Evolutionary conservation across 2,113 vertebrate species (phyloP), one percentile per base, ranked within the genome.

Genomic region (Mohoua ochrocephala): DNA sequence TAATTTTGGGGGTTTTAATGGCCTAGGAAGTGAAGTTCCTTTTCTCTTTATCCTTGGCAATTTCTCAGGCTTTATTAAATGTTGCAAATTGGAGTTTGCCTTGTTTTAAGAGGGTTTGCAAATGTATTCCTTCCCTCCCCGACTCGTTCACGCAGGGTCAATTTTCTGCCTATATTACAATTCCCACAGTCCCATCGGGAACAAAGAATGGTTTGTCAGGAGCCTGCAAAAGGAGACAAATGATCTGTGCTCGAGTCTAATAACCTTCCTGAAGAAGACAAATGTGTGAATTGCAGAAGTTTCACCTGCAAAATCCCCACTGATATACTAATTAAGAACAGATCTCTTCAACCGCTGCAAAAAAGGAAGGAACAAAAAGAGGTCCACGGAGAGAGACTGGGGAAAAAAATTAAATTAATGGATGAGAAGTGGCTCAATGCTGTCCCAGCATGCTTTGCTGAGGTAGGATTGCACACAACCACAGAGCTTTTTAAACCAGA

Each of bases 231-330:
- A 93, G 83, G 90, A 97, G 95, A 97, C 94, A 96, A 97, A 97
- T 84, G 92, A 87, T 92, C 91, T 76, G 31, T 93, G 83, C 85
- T 96, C 65, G 17, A 91, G 60, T 89, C 88, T 96, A 95, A 96
- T 94, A 97, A 97, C 93, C 88, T 91, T 96, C 83, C 77, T 57
- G 91, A 93, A 95, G 96, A 95, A 94, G 95, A 92, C 69, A 93
- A 76, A 96, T 94, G 95, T 89, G 88, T 89, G 93, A 95, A 96
- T 89, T 94, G 91, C 96, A 87, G 64, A 96, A 97, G 73, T 95
- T 95, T 95, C 92, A 96, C 92, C 95, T 95, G 69, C 42, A 94
- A 96, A 96, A 82, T 96, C 93, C 93, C 92, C 75, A 87, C 73
- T 89, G 96, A 93, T 88, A 57, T 24, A 84, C 76, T 96, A 96